Base-by-base conservation (phyloP, 2,888 invertebrate species). In the Aleiodes testaceus region DNA sequence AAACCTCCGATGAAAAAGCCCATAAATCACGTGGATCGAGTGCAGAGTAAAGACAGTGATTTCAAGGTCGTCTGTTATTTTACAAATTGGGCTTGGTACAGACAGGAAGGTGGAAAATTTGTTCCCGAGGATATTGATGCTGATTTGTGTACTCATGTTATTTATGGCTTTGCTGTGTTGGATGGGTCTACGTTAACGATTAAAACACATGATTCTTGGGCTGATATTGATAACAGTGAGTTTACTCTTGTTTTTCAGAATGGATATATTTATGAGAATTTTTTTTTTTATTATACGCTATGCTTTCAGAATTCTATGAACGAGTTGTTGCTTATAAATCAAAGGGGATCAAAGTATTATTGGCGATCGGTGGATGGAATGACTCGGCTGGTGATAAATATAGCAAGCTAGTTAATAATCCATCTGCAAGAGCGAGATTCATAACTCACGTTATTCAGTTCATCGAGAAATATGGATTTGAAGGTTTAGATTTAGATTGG, bases 281-380 rank as follows among this genome's bases (percentile, higher is more conserved):
- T 36, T 6, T 36, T 36, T 11, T 36, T 9, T 11, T 9, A 36
- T 36, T 36, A 6, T 36, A 9, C 36, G 7, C 49, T 47, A 67
- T 20, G 3, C 50, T 59, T 66, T 67, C 82, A 93, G 94, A 93
- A 87, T 96, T 96, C 87, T 97, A 96, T 86, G 95, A 95, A 80
- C 93, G 95, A 82, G 94, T 97, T 2, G 92, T 93, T 0, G 92
- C 92, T 0, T 89, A 93, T 30, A 95, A 93, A 79, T 88, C 89
- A 1, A 92, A 92, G 77, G 93, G 94, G 0, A 90, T 95, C 12
- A 96, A 95, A 86, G 94, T 96, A 0, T 89, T 95, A 0, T 89
- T 98, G 1, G 97, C 97, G 0, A 92, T 98, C 72, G 98, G 98
- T 5, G 98, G 97, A 0, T 97, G 97, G 97, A 97, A 96, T 82